Evolutionary conservation across 2,888 invertebrate genomes (phyloP).

Genomic region (Nomada ruficornis): DNA sequence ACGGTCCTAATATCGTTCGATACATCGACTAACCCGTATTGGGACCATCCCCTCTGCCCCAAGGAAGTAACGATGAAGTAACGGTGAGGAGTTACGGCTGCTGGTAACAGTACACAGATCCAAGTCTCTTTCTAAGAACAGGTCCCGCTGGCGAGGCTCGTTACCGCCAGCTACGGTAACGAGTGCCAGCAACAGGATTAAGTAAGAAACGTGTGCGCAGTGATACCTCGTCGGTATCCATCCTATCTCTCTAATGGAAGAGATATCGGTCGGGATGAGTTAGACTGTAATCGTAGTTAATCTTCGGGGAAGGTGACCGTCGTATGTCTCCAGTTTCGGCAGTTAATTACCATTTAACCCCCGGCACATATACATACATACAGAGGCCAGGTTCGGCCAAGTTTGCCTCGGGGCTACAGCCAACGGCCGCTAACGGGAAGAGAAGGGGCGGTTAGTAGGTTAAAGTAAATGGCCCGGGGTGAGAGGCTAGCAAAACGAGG

Average conservation of each 20-base stretch:
- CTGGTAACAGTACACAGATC: no score
- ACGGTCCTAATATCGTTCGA: no score
- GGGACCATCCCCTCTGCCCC: no score
- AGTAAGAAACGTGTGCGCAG: no score
- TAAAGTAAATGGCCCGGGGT: conserved; percentile 33
- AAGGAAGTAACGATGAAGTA: no score
- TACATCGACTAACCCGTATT: no score
- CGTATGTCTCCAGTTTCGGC: conserved; percentile 20
- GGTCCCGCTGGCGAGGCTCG: no score
- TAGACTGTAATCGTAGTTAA: background rate
- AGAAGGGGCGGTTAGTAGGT: conserved; percentile 40
- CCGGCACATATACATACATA: conserved; percentile 3
- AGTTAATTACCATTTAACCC: conserved; percentile 44
- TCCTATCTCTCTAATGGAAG: background rate
- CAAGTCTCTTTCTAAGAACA: no score
- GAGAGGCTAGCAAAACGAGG: conserved; percentile 22
- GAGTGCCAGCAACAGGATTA: no score
- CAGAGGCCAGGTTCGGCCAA: conserved; percentile 12
- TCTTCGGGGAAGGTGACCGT: background rate
- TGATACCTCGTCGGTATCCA: no score
- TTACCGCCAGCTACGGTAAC: no score
- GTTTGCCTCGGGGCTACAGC: conserved; percentile 27
- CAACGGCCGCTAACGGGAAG: conserved; percentile 31
- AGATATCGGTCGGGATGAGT: background rate
- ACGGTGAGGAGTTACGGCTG: no score